These are phyloP conservation scores for Germaria angustata DNA, from an alignment of 2,888 invertebrate genomes.

Conservation along the genomic window DNA sequence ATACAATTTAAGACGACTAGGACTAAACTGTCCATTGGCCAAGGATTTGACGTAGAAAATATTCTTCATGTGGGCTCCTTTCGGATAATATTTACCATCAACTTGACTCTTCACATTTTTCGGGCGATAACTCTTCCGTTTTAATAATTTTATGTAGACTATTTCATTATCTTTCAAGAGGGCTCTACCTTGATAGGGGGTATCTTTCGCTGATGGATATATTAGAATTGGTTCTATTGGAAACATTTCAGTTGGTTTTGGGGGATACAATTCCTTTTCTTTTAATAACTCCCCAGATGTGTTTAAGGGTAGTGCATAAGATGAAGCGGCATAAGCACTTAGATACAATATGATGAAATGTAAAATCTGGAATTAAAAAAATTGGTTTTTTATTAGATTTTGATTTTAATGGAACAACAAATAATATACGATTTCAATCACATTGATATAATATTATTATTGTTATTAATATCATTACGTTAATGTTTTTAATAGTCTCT, in stretches of 20 bases:
- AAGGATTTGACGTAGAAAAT: slow-evolving; percentile 77
- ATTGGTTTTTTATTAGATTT: background rate
- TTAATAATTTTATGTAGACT: slow-evolving; percentile 74
- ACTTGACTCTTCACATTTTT: slow-evolving; percentile 68
- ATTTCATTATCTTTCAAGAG: slow-evolving; percentile 70
- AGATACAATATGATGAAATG: background rate
- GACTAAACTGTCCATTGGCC: slow-evolving; percentile 76
- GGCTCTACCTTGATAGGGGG: slow-evolving; percentile 70
- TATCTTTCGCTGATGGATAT: slow-evolving; percentile 70
- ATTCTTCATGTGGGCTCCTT: slow-evolving; percentile 71
- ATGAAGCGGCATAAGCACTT: background rate
- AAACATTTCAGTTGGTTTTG: slow-evolving; percentile 73
- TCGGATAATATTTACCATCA: slow-evolving; percentile 49
- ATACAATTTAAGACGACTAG: slow-evolving; percentile 74
- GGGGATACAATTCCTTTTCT: slow-evolving; percentile 47
- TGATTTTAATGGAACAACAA: background rate
- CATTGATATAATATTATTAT: too few relatives aligned
- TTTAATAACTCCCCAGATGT: background rate
- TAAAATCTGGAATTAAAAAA: slow-evolving; percentile 34
- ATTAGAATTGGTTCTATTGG: slow-evolving; percentile 74
- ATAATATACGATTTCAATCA: too few relatives aligned
- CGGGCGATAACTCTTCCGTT: slow-evolving; percentile 73
- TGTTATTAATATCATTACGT: too few relatives aligned
- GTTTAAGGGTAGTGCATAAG: slow-evolving; percentile 19
- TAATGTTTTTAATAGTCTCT: too few relatives aligned